phyloP scores from a whole-genome alignment of 2,113 vertebrate genomes.

The Illadopsis cleaveri region DNA sequence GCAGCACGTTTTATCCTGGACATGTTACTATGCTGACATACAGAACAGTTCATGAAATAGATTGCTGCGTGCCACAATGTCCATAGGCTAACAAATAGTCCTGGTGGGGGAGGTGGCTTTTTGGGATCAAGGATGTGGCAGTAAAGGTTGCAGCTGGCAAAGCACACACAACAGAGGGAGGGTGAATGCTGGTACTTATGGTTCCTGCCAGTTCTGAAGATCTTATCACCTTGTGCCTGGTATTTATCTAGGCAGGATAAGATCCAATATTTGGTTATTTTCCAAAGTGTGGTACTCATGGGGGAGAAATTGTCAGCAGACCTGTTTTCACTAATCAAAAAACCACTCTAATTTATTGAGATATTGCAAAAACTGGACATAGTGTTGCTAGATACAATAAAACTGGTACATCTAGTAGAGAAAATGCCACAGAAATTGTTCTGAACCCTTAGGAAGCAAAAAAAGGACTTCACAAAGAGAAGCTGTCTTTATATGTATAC shows the following conservation, averaged over 20 bases:
- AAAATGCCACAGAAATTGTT: not conserved
- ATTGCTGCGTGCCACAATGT: not conserved
- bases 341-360: not conserved
- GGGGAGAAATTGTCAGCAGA: not conserved
- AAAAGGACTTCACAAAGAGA: not conserved
- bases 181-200: not conserved
- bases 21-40: not conserved
- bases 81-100: not conserved
- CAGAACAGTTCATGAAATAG: not conserved
- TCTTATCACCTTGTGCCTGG: not conserved
- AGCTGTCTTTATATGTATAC: not conserved
- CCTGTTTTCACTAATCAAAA: not conserved
- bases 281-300: not conserved
- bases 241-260: not conserved
- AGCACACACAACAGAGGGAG: rapidly evolving
- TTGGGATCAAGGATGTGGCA: not conserved
- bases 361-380: not conserved
- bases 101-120: not conserved
- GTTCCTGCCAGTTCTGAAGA: not conserved
- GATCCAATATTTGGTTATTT: not conserved
- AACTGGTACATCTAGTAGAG: not conserved
- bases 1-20: not conserved
- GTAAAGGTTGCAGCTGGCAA: not conserved
- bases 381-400: not conserved
- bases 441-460: not conserved